These are phyloP conservation scores for Seira sanloemensis DNA, from an alignment of 2,888 invertebrate species.

Conservation along the genomic window DNA sequence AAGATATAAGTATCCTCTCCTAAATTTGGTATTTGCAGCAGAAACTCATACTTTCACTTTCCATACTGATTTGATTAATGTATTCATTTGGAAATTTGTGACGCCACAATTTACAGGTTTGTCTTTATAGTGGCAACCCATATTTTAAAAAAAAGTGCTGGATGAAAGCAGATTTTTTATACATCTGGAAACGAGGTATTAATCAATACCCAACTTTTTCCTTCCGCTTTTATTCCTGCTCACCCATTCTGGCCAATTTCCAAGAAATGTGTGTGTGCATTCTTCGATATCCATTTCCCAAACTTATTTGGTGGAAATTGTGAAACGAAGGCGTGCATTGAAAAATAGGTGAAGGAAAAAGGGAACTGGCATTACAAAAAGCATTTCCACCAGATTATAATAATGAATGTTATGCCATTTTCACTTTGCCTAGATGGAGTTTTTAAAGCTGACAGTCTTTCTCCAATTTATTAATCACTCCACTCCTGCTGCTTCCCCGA, in stretches of 20 bases:
- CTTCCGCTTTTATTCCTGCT: constrained; percentile 28
- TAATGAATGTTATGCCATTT: constrained; percentile 55
- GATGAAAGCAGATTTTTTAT: constrained; percentile 32
- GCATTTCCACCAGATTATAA: constrained; percentile 35
- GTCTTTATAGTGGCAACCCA: neutral
- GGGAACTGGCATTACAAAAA: neutral
- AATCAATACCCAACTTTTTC: constrained; percentile 49
- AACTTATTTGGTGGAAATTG: neutral
- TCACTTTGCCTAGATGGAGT: constrained; percentile 29
- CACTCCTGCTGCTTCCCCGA: constrained; percentile 8
- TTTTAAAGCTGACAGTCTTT: constrained; percentile 25
- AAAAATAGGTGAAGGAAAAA: neutral
- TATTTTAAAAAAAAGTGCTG: neutral
- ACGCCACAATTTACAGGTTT: neutral
- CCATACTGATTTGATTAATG: no score
- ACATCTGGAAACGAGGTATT: constrained; percentile 31
- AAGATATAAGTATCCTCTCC: no score
- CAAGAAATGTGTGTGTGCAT: constrained; percentile 49
- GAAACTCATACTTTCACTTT: no score
- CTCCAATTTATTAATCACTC: constrained; percentile 43
- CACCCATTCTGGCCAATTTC: constrained; percentile 40
- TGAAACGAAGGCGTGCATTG: neutral
- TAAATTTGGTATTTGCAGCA: no score
- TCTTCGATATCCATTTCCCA: constrained; percentile 46
- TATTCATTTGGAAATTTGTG: no score